A percentile compares a stretch with the other conserved stretches of the same genome.
Conservation (phyloP, 1,140 invertebrate genomes). For the Drosophila sp. region DNA sequence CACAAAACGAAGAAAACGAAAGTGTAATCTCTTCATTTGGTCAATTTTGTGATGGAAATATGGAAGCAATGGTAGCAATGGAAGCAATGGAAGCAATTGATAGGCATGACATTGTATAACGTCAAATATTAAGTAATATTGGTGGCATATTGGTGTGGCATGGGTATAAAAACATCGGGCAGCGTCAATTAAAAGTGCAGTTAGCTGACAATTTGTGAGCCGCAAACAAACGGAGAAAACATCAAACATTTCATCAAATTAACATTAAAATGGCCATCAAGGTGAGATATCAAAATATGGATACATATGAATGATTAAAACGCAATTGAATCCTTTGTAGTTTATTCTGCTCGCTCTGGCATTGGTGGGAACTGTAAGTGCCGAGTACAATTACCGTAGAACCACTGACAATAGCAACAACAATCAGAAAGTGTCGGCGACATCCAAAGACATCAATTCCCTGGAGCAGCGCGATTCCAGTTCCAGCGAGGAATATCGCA, state of each 20-base stretch:
- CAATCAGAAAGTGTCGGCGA: conserved; percentile 33
- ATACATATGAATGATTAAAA: neutral
- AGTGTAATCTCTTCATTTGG: conserved; percentile 55
- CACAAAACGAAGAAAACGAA: conserved; percentile 62
- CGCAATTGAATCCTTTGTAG: conserved; percentile 32
- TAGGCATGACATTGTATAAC: conserved; percentile 72
- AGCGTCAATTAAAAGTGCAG: conserved; percentile 61
- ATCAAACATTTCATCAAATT: neutral
- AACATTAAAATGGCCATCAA: conserved; percentile 50
- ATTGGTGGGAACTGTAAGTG: conserved; percentile 30
- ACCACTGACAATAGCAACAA: conserved; percentile 5
- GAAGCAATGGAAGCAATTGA: conserved; percentile 59
- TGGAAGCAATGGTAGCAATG: no score
- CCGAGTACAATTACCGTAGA: conserved; percentile 52
- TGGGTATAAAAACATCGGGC: conserved; percentile 55
- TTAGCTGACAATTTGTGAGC: conserved; percentile 60
- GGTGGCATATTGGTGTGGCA: conserved; percentile 18
- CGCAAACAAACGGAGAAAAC: conserved; percentile 42
- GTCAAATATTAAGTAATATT: conserved; percentile 55
- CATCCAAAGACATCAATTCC: conserved; percentile 36
- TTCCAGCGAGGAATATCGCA: conserved; percentile 62
- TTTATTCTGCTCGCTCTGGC: conserved; percentile 46
- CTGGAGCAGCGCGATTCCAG: conserved; percentile 40
- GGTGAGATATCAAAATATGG: conserved; percentile 27
- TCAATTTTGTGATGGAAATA: conserved; percentile 32